Evolutionary conservation across 2,113 vertebrate species (phyloP), one percentile per base, ranked within the genome.

Genomic region (Castor canadensis): DNA sequence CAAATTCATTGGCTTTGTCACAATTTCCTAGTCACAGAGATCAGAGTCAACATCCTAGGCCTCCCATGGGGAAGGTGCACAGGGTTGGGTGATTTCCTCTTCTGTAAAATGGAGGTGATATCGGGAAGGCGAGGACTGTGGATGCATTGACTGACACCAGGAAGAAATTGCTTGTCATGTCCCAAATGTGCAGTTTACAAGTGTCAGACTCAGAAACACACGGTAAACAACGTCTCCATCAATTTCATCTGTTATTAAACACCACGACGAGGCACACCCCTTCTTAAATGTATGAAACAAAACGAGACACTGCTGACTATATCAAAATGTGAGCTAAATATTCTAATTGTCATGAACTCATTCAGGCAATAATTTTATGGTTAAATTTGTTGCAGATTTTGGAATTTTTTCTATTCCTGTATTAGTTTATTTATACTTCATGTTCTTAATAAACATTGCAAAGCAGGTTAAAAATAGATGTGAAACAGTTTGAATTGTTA

Each of bases 391-490:
- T 69, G 52, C 12, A 26, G 32, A 12, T 90, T 38, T 87, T 86
- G 28, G 38, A 60, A 11, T 4, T 62, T 76, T 93, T 62, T 28
- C 35, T 69, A 64, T 54, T 87, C n/a, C 28, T 91, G 66, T 54
- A n/a, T 85, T 75, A 80, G 30, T 75, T 95, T 93, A 56, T 89
- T 93, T 85, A 38, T 94, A 35, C 10, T n/a, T 6, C 20, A 49
- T 73, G 32, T n/a, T 91, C 26, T 80, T 43, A 35, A 30, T 54
- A 69, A 32, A 52, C 45, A 75, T 19, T 58, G 64, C 16, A 75
- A 43, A 58, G 40, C 52, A 76, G 80, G 69, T 87, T 72, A 77
- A 89, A 80, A 54, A 73, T 26, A 81, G 35, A 66, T 71, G 43
- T 43, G 26, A 83, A 71, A 91, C 49, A 54, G 58, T 95, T 67